Evolutionary conservation across 2,797 vertebrate species (phyloP), one percentile per base, ranked within the genome.

Genomic region (Paramormyrops hopkinsi): DNA sequence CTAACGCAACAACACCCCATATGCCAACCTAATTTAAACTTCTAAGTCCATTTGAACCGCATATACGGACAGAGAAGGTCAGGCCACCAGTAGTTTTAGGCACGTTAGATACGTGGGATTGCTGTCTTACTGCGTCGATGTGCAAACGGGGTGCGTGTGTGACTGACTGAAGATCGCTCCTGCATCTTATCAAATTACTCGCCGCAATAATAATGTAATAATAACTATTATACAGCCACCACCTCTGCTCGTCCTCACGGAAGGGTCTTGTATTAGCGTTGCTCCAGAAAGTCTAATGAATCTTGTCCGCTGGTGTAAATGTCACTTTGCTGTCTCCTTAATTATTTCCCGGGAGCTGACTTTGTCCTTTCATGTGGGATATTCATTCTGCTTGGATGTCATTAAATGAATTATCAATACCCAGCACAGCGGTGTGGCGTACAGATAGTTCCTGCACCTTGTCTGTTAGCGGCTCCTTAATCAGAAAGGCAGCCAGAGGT

Each of bases 391-490:
- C 79, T 53, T 83, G 88, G 86, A 88, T 90, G 89, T 91, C 87
- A 87, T 88, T 91, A 90, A 88, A 90, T 89, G 88, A 91, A 82
- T 92, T 88, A 92, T 92, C 89, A 89, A 89, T 92, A 90, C 91
- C 73, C 86, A 89, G 73, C 88, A n/a, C 88, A 65, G 87, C 88
- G 79, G 89, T 65, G 14, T 89, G 46, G 54, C 41, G 50, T 51
- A 12, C 86, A 51, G 48, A 56, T 41, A 12, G 4, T 41, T 33
- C 41, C 33, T 14, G 76, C 89, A 79, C 85, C 85, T 82, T 48
- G 59, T 65, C 41, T 87, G 46, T 56, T 56, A 59, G 9, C 4
- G 69, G 22, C 54, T n/a, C 22, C 41, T 50, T 85, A 51, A 48
- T 51, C 82, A 48, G 48, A 51, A 85, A 51, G 48, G 82, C n/a